Evolutionary conservation across 2,113 vertebrate genomes (phyloP).

Genomic region (Boleophthalmus pectinirostris): DNA sequence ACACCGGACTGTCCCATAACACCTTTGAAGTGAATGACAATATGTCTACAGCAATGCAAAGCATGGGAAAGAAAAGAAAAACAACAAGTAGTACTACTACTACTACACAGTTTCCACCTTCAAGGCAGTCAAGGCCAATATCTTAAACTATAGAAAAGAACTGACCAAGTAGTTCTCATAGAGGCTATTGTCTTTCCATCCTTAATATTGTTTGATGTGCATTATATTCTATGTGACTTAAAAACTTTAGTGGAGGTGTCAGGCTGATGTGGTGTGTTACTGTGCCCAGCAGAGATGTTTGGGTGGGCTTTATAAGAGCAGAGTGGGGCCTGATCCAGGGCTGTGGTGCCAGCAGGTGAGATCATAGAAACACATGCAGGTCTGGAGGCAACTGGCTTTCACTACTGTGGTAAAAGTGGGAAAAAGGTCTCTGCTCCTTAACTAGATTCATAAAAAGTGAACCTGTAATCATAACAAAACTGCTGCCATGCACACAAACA

Average conservation of each 20-base stretch:
- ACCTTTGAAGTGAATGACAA: conserved; percentile 23
- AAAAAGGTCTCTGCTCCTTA: neutral
- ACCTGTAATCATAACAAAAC: neutral
- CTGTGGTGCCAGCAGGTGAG: conserved; percentile 71
- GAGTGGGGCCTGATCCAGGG: conserved; percentile 29
- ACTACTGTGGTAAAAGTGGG: conserved; percentile 24
- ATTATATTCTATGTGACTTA: conserved; percentile 6
- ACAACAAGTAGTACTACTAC: neutral
- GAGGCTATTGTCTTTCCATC: too few relatives aligned
- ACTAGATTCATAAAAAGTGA: neutral
- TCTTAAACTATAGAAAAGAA: neutral
- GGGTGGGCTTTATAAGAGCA: conserved; percentile 47
- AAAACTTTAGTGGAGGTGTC: conserved; percentile 8
- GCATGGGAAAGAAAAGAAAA: neutral
- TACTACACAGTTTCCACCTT: too few relatives aligned
- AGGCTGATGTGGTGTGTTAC: conserved; percentile 26
- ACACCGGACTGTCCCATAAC: conserved; percentile 24
- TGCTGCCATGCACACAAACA: conserved; percentile 6
- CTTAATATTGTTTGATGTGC: neutral
- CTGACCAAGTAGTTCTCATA: neutral
- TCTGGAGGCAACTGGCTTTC: conserved; percentile 60
- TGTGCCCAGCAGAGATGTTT: conserved; percentile 31
- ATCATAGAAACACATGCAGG: conserved; percentile 68
- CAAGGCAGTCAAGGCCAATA: neutral
- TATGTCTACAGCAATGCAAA: neutral